phyloP scores from a whole-genome alignment of 2,113 vertebrate species.

The zebrafish (Danio rerio) region DNA sequence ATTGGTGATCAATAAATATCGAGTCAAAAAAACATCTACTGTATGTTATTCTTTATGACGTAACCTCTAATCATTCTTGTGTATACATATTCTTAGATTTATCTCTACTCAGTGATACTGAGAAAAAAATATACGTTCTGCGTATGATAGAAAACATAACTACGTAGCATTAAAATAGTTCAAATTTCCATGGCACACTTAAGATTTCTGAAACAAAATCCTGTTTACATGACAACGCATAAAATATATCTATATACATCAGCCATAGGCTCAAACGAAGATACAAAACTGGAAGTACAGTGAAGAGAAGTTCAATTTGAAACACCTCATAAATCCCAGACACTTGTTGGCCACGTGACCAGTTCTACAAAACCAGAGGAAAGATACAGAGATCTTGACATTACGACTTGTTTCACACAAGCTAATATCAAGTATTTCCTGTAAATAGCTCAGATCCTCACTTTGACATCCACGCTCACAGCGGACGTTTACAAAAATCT shows the following conservation, averaged over 20 bases:
- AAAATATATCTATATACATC: slow-evolving; percentile 82
- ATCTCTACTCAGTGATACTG: slow-evolving; percentile 67
- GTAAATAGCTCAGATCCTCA: slow-evolving; percentile 32
- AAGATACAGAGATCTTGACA: slow-evolving; percentile 61
- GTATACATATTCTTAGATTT: slow-evolving; percentile 68
- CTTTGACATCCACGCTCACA: slow-evolving; percentile 47
- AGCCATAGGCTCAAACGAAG: slow-evolving; percentile 79
- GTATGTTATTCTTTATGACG: slow-evolving; percentile 63
- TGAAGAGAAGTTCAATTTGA: slow-evolving; percentile 58
- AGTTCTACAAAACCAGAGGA: slow-evolving; percentile 62
- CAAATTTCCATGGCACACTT: slow-evolving; percentile 72
- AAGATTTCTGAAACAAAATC: slow-evolving; percentile 99
- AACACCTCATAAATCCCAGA: slow-evolving; percentile 69
- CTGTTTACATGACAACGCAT: slow-evolving; percentile 76
- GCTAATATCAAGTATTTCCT: slow-evolving; percentile 36
- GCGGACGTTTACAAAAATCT: slow-evolving; percentile 33
- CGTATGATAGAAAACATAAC: slow-evolving; percentile 60
- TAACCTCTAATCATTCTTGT: slow-evolving; percentile 56
- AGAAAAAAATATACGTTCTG: slow-evolving; percentile 75
- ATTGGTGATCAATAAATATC: slow-evolving; percentile 69
- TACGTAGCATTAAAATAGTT: slow-evolving; percentile 64
- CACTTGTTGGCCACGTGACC: slow-evolving; percentile 67
- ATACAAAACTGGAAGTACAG: slow-evolving; percentile 63
- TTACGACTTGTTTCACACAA: slow-evolving; percentile 60
- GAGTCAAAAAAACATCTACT: slow-evolving; percentile 68